Percentiles rank a stretch among this genome's conserved stretches.
Conservation (phyloP, 2,888 invertebrate species). For the Cheiracanthium punctorium region DNA sequence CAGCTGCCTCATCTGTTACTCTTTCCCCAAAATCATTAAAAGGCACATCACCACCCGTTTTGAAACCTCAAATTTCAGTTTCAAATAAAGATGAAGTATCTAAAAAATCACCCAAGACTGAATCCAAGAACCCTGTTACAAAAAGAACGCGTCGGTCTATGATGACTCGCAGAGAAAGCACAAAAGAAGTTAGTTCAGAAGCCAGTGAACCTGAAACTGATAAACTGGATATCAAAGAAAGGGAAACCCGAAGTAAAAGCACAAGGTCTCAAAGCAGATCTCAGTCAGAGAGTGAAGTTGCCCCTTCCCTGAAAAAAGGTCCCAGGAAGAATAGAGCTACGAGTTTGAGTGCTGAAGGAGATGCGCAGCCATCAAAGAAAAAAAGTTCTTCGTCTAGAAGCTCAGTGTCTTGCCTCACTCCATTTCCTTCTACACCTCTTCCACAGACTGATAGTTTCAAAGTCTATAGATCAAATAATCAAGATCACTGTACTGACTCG, state of each 20-base stretch:
- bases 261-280: constrained; percentile 62
- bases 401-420: constrained; percentile 37
- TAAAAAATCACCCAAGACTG: constrained; percentile 29
- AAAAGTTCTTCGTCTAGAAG: constrained; percentile 8
- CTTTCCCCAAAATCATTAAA: constrained; percentile 46
- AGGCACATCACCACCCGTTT: constrained; percentile 63
- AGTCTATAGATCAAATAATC: constrained; percentile 76
- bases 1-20: background rate
- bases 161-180: constrained; percentile 35
- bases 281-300: constrained; percentile 66
- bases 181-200: constrained; percentile 52
- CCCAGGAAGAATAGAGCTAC: constrained; percentile 52
- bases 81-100: constrained; percentile 12
- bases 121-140: constrained; percentile 6
- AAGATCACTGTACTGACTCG: constrained; percentile 67
- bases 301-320: constrained; percentile 52
- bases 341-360: constrained; percentile 45
- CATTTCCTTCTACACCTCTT: constrained; percentile 58
- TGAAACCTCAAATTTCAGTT: constrained; percentile 66
- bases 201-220: constrained; percentile 60
- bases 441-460: constrained; percentile 77
- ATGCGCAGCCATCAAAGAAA: constrained; percentile 34
- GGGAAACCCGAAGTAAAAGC: constrained; percentile 61
- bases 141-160: constrained; percentile 53
- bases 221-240: constrained; percentile 43